Evolutionary conservation across 30 jellyfish, hydroid and myxozoan genomes (phyloP), one percentile per base, ranked within the genome.

Genomic region (Mastigias papua): DNA sequence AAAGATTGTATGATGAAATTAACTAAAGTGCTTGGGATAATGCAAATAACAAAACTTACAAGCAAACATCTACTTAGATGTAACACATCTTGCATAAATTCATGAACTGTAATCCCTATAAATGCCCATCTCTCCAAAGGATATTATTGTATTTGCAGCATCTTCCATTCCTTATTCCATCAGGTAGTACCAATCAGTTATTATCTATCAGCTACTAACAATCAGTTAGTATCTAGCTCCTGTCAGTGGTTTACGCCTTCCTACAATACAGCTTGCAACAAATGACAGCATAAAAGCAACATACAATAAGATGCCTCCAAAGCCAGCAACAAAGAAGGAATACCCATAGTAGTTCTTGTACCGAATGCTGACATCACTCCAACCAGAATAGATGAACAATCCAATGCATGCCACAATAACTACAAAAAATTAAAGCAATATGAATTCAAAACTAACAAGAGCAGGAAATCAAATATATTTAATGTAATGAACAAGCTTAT

Each of bases 321-420:
- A 86, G 1, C 76, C 88, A 11, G 84, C 94, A 64, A 74, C 63
- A 54, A 86, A 86, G 89, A 73, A 86, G 8, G 89, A 73, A 50
- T 76, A 86, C 21, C 94, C 94, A 62, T 86, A 86, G 77, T 86
- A 86, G 65, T 86, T 86, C 78, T 86, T 86, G 78, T 86, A 76
- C 50, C 94, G 46, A 48, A 86, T 6, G 78, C 67, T 58, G 48
- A 86, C 94, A 34, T 76, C 94, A 61, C 94, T 86, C 94, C 94
- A 86, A 25, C 94, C 94, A 22, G 94, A 86, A 33, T 32, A 86
- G 34, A 86, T 86, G 78, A 86, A 86, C 46, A 51, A 62, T 23
- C 94, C 94, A 86, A 86, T 76, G 78, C 82, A 86, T 25, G 66
- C 68, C 16, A 86, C 84, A 74, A 86, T 73, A 74, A 86, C 94